Conservation (phyloP, 2,888 invertebrate genomes). For the Cosmia pyralina region DNA sequence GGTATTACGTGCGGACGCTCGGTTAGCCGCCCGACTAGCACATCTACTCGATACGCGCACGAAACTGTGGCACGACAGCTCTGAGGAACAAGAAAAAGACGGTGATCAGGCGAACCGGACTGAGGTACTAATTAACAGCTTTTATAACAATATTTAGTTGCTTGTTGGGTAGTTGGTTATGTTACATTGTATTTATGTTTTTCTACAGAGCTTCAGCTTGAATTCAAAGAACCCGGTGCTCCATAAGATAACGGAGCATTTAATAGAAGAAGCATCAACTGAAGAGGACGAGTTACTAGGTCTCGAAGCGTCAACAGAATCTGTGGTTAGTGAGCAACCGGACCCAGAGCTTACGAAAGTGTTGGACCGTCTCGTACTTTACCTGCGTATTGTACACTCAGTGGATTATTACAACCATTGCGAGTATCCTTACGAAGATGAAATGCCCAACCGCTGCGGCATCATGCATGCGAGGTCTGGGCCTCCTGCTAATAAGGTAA, state of each 20-base stretch:
- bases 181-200: conserved; percentile 2
- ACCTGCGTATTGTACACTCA: conserved; percentile 98
- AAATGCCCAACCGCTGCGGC: conserved; percentile 99
- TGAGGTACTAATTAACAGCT: conserved; percentile 60
- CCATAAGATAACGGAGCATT: conserved; percentile 98
- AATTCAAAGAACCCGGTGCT: conserved; percentile 97
- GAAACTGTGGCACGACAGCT: conserved; percentile 92
- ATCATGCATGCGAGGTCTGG: conserved; percentile 99
- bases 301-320: conserved; percentile 85
- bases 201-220: conserved; percentile 90
- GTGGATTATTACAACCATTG: conserved; percentile 99
- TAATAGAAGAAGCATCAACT: conserved; percentile 99
- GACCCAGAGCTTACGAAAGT: conserved; percentile 91
- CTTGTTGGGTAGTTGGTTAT: neutral
- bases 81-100: conserved; percentile 69
- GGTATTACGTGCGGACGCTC: conserved; percentile 97
- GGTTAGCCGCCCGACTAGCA: conserved; percentile 97
- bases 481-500: conserved; percentile 94
- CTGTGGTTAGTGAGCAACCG: conserved; percentile 74
- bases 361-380: conserved; percentile 95
- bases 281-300: conserved; percentile 99
- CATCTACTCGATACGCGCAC: conserved; percentile 96
- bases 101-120: conserved; percentile 51
- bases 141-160: neutral
- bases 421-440: conserved; percentile 99